These are phyloP conservation scores for Pseudomyrmex dendroicus DNA, from an alignment of 1,140 invertebrate species.

Conservation along the genomic window DNA sequence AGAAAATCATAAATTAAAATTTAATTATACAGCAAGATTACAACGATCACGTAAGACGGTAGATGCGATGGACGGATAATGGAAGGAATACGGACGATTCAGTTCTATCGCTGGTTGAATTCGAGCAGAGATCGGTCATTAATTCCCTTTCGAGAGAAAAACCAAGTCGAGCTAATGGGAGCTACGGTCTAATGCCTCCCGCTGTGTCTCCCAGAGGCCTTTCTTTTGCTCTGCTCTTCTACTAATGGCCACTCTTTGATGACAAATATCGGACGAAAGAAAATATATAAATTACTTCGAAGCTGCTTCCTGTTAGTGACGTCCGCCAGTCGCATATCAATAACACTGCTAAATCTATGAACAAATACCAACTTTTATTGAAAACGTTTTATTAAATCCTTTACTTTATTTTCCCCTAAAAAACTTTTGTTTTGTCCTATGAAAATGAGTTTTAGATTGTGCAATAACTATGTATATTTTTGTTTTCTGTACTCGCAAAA, in stretches of 20 bases:
- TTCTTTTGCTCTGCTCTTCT: conserved; percentile 79
- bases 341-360: conserved; percentile 21
- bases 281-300: conserved; percentile 85
- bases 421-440: not conserved
- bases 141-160: conserved; percentile 83
- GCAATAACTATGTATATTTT: too few species aligned
- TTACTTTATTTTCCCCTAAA: not conserved
- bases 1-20: conserved; percentile 3
- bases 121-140: conserved; percentile 80
- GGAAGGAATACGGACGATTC: not conserved
- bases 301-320: conserved; percentile 76
- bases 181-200: conserved; percentile 84
- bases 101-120: conserved; percentile 41
- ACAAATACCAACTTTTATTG: conserved; percentile 8
- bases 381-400: not conserved
- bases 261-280: conserved; percentile 84
- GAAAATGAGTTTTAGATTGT: not conserved
- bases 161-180: conserved; percentile 82
- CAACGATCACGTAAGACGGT: not conserved
- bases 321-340: conserved; percentile 62
- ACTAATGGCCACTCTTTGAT: conserved; percentile 85
- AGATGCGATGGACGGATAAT: not conserved
- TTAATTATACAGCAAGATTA: conserved; percentile 1
- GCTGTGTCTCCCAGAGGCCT: conserved; percentile 80
- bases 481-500: too few species aligned